A percentile compares a stretch with the other conserved stretches of the same genome.
phyloP scores from a whole-genome alignment of 2,797 vertebrate genomes.

The Oryzias dopingdopingensis region DNA sequence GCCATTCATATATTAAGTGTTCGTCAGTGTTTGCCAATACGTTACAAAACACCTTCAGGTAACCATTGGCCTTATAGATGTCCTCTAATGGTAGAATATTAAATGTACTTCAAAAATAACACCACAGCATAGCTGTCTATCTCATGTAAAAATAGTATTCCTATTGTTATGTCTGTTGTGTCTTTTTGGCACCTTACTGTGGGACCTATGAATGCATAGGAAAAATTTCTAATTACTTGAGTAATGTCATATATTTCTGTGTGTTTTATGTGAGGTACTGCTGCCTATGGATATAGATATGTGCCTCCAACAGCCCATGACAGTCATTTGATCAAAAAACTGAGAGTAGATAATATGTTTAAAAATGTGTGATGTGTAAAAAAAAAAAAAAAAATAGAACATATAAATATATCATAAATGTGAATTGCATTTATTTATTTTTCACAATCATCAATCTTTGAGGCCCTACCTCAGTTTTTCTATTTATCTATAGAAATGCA shows the following conservation, averaged over 20 bases:
- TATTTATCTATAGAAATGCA: conserved; percentile 99
- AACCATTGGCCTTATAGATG: conserved; percentile 95
- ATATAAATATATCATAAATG: conserved; percentile 76
- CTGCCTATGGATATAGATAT: conserved; percentile 96
- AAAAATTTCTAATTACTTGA: conserved; percentile 94
- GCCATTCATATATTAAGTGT: conserved; percentile 81
- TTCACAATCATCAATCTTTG: conserved; percentile 91
- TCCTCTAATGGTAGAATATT: conserved; percentile 83
- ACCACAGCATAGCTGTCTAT: conserved; percentile 79
- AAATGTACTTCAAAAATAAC: conserved; percentile 76
- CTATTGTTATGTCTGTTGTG: conserved; percentile 82
- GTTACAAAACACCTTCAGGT: conserved; percentile 91
- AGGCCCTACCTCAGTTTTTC: conserved; percentile 99
- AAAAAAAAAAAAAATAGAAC: conserved; percentile 48
- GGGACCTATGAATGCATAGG: conserved; percentile 90
- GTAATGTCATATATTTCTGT: conserved; percentile 92
- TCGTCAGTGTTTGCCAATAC: conserved; percentile 83
- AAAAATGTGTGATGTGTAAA: conserved; percentile 79
- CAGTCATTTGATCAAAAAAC: conserved; percentile 80
- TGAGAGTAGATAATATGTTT: conserved; percentile 79
- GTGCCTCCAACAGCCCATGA: conserved; percentile 87
- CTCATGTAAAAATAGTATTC: conserved; percentile 79
- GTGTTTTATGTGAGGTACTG: conserved; percentile 88
- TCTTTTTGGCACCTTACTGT: conserved; percentile 93
- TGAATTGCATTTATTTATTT: conserved; percentile 87